Evolutionary conservation across 64 coral and sea anemone species (phyloP), one percentile per base, ranked within the genome.

Genomic region (Platygyra sinensis): DNA sequence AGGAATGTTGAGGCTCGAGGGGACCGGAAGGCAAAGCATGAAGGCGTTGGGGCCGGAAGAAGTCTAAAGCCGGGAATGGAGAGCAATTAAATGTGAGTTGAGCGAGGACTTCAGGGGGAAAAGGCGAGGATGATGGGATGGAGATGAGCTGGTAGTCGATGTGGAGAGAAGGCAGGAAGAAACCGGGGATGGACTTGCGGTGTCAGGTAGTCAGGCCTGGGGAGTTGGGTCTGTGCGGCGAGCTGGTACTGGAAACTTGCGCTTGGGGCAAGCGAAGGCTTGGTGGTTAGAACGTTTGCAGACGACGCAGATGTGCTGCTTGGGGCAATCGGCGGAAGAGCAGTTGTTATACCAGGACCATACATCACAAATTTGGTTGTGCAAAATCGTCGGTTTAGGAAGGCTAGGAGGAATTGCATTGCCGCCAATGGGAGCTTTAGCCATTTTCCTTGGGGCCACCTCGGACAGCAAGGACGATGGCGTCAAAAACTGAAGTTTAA

Each of bases 271-370:
- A n/a, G n/a, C n/a, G n/a, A n/a, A n/a, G n/a, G n/a, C n/a, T n/a
- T n/a, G n/a, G n/a, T n/a, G n/a, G n/a, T n/a, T n/a, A n/a, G n/a
- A n/a, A n/a, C n/a, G n/a, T n/a, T n/a, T n/a, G n/a, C n/a, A n/a
- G n/a, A 87, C 24, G 42, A 88, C 24, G 33, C 72, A 88, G n/a
- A 88, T 72, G 14, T 88, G 72, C 15, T 33, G 72, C 75, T 76
- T 88, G 73, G 72, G 15, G n/a, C 72, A 76, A n/a, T 65, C 16
- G 22, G 1, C 22, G 1, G 14, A 74, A 39, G 9, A 36, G 54
- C 52, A 88, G 29, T 76, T 59, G 30, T 87, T 52, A 25, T 88
- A 46, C 86, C 72, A 88, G 39, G 51, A 76, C 86, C 50, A 88
- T 51, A 30, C 73, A 22, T 75, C 86, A 20, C 72, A 88, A 18